These are phyloP conservation scores for Lordiphosa andalusiaca DNA, from an alignment of 2,888 invertebrate genomes.

Conservation along the genomic window DNA sequence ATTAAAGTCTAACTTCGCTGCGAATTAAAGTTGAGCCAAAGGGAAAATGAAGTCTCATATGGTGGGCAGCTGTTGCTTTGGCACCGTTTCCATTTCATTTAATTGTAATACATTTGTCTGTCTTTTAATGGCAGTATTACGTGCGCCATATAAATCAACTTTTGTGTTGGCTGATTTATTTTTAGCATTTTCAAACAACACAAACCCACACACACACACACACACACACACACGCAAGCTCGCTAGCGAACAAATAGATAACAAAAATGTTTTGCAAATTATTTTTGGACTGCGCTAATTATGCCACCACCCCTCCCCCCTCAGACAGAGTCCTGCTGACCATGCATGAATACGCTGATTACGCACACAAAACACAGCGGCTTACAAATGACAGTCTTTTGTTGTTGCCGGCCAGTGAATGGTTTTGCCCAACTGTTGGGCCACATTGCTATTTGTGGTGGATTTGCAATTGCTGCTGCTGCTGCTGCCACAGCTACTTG, in stretches of 20 bases:
- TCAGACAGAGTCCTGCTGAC: slow-evolving; percentile 14
- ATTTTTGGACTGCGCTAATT: slow-evolving; percentile 49
- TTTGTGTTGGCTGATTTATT: slow-evolving; percentile 52
- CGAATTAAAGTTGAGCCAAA: slow-evolving; percentile 19
- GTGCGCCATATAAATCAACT: slow-evolving; percentile 67
- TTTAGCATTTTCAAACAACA: slow-evolving; percentile 47
- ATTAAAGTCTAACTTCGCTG: slow-evolving; percentile 55
- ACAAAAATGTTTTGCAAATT: slow-evolving; percentile 45
- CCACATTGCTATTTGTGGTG: slow-evolving; percentile 22
- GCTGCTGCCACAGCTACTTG: slow-evolving; percentile 4
- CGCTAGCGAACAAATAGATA: slow-evolving; percentile 14
- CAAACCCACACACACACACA: slow-evolving; percentile 4
- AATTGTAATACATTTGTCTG: slow-evolving; percentile 71
- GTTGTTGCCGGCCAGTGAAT: slow-evolving; percentile 31
- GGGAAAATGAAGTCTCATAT: slow-evolving; percentile 18
- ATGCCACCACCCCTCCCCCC: slow-evolving; percentile 33
- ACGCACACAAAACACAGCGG: slow-evolving; percentile 24
- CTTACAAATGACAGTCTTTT: slow-evolving; percentile 28
- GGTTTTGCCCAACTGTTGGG: slow-evolving; percentile 40
- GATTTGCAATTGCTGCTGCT: neutral
- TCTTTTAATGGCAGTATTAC: slow-evolving; percentile 65
- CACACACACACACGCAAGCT: too few species aligned
- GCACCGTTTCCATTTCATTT: slow-evolving; percentile 57
- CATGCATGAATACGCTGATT: slow-evolving; percentile 52
- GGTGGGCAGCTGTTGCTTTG: slow-evolving; percentile 56